phyloP scores from a whole-genome alignment of 2,113 vertebrate genomes.

The Nothoprocta pentlandii region DNA sequence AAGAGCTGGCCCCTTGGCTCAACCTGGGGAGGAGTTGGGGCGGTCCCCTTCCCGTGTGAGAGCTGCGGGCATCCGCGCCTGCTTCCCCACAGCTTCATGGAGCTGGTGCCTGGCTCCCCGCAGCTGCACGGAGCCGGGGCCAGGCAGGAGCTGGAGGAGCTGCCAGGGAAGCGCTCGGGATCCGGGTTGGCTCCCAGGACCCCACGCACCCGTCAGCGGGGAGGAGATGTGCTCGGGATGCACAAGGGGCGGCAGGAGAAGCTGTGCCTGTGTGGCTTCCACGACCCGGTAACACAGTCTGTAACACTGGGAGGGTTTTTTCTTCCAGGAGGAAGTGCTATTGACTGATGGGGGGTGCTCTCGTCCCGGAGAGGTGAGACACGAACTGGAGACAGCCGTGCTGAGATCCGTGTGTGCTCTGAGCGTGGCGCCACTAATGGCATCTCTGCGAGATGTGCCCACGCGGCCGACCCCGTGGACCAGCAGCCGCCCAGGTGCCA shows the following conservation, averaged over 20 bases:
- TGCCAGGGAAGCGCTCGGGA: no score
- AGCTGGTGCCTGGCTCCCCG: no score
- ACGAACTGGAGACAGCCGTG: not conserved
- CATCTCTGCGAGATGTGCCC: no score
- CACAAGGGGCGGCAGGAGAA: not conserved
- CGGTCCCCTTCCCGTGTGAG: not conserved
- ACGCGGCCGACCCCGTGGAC: not conserved
- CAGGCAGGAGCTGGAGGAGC: not conserved
- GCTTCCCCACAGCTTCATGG: not conserved
- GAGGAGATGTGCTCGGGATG: not conserved
- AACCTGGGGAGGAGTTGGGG: not conserved
- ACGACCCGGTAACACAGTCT: accelerated
- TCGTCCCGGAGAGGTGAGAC: not conserved
- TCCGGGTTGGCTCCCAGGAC: not conserved
- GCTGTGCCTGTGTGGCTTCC: not conserved
- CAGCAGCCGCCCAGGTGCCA: not conserved
- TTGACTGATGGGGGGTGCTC: not conserved
- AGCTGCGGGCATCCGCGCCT: not conserved
- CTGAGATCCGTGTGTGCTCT: not conserved
- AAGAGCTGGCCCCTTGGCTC: not conserved
- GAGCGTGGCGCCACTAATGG: no score
- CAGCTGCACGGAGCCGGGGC: not conserved
- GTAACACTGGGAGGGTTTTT: not conserved
- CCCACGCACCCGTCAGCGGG: accelerated
- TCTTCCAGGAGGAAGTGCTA: not conserved